Base-by-base conservation (phyloP, 2,888 invertebrate species). In the Ennomos erosarius region DNA sequence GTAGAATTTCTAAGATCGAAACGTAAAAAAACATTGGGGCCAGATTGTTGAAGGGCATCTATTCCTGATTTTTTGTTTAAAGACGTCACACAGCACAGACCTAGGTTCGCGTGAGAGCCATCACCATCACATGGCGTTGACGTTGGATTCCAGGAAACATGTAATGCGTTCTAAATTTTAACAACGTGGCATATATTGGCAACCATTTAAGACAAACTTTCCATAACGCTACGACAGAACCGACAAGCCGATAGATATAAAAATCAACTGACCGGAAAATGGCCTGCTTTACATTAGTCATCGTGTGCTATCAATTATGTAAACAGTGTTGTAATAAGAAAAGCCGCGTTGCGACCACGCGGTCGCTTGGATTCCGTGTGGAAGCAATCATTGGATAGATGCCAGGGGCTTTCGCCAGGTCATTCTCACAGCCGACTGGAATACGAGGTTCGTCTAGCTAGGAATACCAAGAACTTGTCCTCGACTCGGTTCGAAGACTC, bases 351-450 rank as follows among this genome's bases (percentile, higher is more conserved):
- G 39, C 61, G 64, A 68, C 65, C 67, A 69, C 65, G 71, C 55
- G 50, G 65, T 61, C 53, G 59, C 62, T 59, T 64, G 64, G 58
- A 68, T 69, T 68, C 69, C 64, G 56, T 47, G n/a, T 63, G 58
- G 69, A 55, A 63, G 62, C 55, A 59, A 11, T 64, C 51, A 45
- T 71, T 86, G 86, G 86, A 79, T 40, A 1, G 10, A 33, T 48
- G 85, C 86, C 86, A 85, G 74, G 64, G 61, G 75, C 82, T 85
- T 85, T 84, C 81, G 81, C 81, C 85, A 79, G 84, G 80, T 84
- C 84, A 80, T 82, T 78, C 82, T 80, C 81, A 64, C 76, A 77
- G 47, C 34, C 45, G 48, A 66, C 74, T 78, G 79, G 77, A 82
- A 75, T 78, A 81, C 75, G 73, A 72, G 67, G 60, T 16, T 42